Conservation (phyloP, 2,888 invertebrate species). For the Suillia variegata region DNA sequence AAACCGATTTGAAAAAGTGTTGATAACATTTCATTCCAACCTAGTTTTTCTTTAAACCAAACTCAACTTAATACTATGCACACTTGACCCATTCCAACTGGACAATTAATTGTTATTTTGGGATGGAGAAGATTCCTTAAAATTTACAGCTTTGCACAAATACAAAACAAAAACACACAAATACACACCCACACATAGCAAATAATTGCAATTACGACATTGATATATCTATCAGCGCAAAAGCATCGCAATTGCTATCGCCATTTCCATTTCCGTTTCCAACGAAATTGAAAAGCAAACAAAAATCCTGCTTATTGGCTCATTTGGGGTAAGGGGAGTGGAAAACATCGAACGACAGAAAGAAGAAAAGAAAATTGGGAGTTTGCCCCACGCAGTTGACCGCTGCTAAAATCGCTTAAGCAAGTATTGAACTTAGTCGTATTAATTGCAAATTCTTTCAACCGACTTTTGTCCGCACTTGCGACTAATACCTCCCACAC, state of each 20-base stretch:
- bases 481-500: no score
- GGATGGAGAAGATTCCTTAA: background rate
- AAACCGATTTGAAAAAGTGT: no score
- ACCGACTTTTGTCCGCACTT: no score
- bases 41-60: no score
- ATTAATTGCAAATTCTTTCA: slow-evolving; percentile 1
- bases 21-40: no score
- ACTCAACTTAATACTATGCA: no score
- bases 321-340: no score
- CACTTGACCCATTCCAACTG: no score
- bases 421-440: slow-evolving; percentile 18
- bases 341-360: background rate
- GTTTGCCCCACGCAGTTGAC: no score
- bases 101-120: no score
- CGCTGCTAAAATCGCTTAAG: slow-evolving; percentile 16
- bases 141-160: background rate
- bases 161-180: no score
- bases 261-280: background rate
- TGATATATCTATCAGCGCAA: slow-evolving; percentile 9
- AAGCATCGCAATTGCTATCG: no score
- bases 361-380: background rate
- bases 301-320: background rate
- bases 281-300: background rate
- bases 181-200: slow-evolving; percentile 2
- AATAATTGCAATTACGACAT: slow-evolving; percentile 16